phyloP scores from a whole-genome alignment of 2,797 vertebrate genomes.

The Typhlichthys eigenmanni region DNA sequence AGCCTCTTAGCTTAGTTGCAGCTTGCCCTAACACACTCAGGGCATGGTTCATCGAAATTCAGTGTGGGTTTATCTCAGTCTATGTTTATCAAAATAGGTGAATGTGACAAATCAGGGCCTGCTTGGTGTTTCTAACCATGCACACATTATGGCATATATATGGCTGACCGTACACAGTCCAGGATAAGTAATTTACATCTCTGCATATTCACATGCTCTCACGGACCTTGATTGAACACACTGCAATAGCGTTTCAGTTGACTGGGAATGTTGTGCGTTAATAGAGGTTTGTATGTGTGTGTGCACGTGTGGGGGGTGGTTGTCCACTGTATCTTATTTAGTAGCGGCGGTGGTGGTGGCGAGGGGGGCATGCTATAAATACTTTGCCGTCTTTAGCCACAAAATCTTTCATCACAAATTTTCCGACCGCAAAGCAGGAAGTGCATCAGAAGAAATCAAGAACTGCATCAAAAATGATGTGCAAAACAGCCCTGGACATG shows the following conservation, averaged over 20 bases:
- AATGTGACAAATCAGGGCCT: no score
- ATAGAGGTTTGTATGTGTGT: no score
- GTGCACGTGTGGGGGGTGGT: neutral
- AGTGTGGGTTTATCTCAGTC: no score
- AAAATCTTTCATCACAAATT: slow-evolving; percentile 85
- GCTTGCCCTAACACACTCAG: slow-evolving; percentile 35
- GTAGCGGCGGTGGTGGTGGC: neutral
- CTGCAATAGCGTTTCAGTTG: no score
- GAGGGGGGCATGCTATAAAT: slow-evolving; percentile 75
- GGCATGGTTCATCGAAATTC: neutral
- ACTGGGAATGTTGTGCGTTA: no score
- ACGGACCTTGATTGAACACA: no score
- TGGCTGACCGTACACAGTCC: no score
- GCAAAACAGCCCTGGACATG: slow-evolving; percentile 28
- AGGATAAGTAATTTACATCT: no score
- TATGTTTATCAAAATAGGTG: no score
- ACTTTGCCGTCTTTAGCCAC: slow-evolving; percentile 81
- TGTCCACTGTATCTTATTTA: slow-evolving; percentile 21
- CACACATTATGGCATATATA: no score
- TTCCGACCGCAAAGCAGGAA: slow-evolving; percentile 95
- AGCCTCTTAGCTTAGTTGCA: slow-evolving; percentile 53
- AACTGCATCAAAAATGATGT: slow-evolving; percentile 77
- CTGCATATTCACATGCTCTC: no score
- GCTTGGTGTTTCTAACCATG: no score
- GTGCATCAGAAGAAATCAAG: slow-evolving; percentile 83